Evolutionary conservation across 2,797 vertebrate genomes (phyloP), one percentile per base, ranked within the genome.

Genomic region (Cyprinodon diabolis): DNA sequence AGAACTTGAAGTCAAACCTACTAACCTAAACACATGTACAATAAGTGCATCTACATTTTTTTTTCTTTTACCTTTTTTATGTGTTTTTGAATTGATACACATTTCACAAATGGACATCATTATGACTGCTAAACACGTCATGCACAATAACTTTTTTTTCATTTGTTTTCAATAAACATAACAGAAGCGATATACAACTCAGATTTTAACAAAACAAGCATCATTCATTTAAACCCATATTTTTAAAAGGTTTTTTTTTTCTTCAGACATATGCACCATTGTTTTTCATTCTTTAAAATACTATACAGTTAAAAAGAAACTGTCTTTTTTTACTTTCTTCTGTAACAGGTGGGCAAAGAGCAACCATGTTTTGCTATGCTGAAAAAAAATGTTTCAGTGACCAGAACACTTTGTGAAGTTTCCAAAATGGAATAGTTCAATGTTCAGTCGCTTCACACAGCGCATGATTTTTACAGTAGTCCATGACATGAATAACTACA

Each of bases 91-190:
- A 95, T 95, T 94, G 92, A 95, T 95, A 96, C 95, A 96, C 96
- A 94, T 95, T 95, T 96, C 97, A 98, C 97, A 93, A 96, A 97
- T 96, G 91, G 96, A 98, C 97, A 97, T 96, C 92, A 95, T 94
- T 96, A 96, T 96, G 97, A 97, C 96, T 86, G 95, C 96, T 96
- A 97, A 96, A 97, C 96, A 95, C 95, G 95, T 95, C 97, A 98
- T 98, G 97, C 97, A 98, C 96, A 94, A 96, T 95, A 95, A 93
- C 87, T 86, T 93, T 91, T 86, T 92, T 90, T 87, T 88, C 89
- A 81, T 91, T 90, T 92, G 94, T 94, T 94, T 96, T 96, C 95
- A 95, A 96, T 95, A 95, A 97, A 98, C 96, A 97, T 94, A 96
- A 97, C 96, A 95, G 96, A 96, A 97, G 97, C 94, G 94, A 97